These are phyloP conservation scores for Himalopsyche anomala DNA, from an alignment of 2,888 invertebrate species.

Conservation along the genomic window DNA sequence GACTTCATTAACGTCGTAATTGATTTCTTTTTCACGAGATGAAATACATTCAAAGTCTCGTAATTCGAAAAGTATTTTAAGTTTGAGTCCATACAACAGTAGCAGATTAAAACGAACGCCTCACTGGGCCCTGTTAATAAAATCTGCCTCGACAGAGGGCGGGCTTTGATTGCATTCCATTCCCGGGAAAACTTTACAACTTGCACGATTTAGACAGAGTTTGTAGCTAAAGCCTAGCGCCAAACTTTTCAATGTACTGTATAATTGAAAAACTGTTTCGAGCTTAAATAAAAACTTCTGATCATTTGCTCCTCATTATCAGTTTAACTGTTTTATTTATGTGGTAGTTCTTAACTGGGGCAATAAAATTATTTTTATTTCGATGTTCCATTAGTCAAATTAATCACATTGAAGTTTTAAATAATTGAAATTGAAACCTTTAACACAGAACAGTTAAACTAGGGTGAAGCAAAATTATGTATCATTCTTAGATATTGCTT, in stretches of 20 bases:
- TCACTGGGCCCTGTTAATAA: slow-evolving; percentile 52
- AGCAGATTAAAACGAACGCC: slow-evolving; percentile 44
- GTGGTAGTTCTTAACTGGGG: neutral
- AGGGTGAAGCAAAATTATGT: no score
- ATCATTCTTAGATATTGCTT: no score
- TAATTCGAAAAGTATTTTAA: slow-evolving; percentile 40
- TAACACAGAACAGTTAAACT: no score
- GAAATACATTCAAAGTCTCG: slow-evolving; percentile 19
- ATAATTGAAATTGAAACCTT: no score
- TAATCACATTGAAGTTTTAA: no score
- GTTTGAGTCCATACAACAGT: slow-evolving; percentile 43
- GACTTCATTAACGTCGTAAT: slow-evolving; percentile 3
- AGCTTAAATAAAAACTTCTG: slow-evolving; percentile 37
- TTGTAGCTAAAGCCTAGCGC: slow-evolving; percentile 44
- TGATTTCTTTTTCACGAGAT: slow-evolving; percentile 34
- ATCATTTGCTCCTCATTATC: slow-evolving; percentile 42
- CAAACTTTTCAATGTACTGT: slow-evolving; percentile 39
- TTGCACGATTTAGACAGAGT: slow-evolving; percentile 53
- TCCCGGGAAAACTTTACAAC: slow-evolving; percentile 53
- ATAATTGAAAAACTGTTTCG: slow-evolving; percentile 44
- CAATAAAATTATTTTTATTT: neutral
- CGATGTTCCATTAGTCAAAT: no score
- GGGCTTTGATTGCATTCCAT: slow-evolving; percentile 61
- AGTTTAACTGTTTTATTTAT: slow-evolving; percentile 32
- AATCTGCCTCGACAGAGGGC: slow-evolving; percentile 47